phyloP scores from a whole-genome alignment of 1,140 invertebrate species.

The Bombus fervidus region DNA sequence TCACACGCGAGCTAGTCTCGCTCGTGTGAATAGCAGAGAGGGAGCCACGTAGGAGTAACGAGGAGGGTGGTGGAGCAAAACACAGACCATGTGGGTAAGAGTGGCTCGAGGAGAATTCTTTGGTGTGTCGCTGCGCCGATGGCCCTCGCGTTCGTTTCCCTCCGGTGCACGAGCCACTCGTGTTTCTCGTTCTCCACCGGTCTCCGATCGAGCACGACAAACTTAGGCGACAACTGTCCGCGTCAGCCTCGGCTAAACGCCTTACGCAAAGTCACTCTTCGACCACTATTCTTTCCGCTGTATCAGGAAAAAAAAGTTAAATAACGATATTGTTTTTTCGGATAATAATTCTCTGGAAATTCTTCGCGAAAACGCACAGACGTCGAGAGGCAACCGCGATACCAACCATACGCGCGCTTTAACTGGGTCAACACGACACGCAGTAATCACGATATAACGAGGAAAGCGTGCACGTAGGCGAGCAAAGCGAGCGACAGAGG shows the following conservation, averaged over 20 bases:
- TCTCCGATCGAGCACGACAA: not conserved
- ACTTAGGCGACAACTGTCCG: not conserved
- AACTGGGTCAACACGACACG: slow-evolving; percentile 37
- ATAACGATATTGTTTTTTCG: no score
- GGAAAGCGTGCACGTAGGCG: slow-evolving; percentile 21
- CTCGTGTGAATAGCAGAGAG: slow-evolving; percentile 39
- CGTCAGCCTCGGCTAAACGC: not conserved
- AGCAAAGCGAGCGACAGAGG: not conserved
- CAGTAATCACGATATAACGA: slow-evolving; percentile 26
- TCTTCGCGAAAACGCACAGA: not conserved
- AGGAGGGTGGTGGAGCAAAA: slow-evolving; percentile 56
- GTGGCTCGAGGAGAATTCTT: not conserved
- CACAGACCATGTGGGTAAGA: slow-evolving; percentile 62
- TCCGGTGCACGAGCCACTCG: not conserved
- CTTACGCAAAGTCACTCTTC: not conserved
- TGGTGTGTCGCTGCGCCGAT: not conserved
- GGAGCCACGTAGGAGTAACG: slow-evolving; percentile 56
- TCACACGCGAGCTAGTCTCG: slow-evolving; percentile 13
- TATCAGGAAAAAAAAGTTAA: no score
- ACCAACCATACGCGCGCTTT: not conserved
- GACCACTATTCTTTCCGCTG: not conserved
- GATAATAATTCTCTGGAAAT: no score
- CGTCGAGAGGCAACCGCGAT: not conserved
- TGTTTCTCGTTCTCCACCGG: not conserved
- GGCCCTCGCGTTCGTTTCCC: not conserved